These are phyloP conservation scores for Acrocephalus arundinaceus DNA, from an alignment of 2,113 vertebrate species.

Conservation along the genomic window DNA sequence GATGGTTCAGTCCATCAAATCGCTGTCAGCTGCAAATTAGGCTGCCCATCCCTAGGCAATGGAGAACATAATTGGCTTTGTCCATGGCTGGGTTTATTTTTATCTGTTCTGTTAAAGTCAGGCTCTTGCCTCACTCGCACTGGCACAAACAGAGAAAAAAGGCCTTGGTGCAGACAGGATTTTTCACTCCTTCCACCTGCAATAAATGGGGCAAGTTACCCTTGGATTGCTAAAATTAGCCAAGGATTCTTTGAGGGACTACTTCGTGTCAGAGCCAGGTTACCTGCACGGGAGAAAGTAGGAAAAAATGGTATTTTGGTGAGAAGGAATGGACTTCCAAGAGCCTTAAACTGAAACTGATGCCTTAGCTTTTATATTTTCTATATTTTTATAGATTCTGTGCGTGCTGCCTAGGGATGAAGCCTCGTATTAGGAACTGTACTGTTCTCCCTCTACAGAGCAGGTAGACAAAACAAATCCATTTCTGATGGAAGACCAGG, in stretches of 20 bases:
- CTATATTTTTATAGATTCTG: too few species aligned
- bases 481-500: too few species aligned
- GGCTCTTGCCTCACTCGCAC: not conserved
- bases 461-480: too few species aligned
- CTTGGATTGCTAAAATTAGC: constrained; percentile 1
- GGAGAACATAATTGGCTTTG: constrained; percentile 60
- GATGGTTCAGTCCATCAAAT: constrained; percentile 58
- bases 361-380: too few species aligned
- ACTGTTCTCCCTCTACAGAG: too few species aligned
- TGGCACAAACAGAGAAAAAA: not conserved
- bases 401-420: too few species aligned
- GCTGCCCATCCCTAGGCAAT: constrained; percentile 66
- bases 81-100: constrained; percentile 54
- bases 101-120: constrained; percentile 43
- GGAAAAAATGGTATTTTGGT: not conserved
- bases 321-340: not conserved
- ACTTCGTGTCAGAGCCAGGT: not conserved
- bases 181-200: not conserved
- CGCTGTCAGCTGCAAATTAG: constrained; percentile 67
- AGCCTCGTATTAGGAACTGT: too few species aligned
- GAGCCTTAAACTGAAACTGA: not conserved
- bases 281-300: not conserved
- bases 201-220: constrained; percentile 5
- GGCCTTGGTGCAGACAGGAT: not conserved
- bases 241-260: not conserved